Base-by-base conservation (phyloP, 2,888 invertebrate species). In the Acanthosepion esculentum region DNA sequence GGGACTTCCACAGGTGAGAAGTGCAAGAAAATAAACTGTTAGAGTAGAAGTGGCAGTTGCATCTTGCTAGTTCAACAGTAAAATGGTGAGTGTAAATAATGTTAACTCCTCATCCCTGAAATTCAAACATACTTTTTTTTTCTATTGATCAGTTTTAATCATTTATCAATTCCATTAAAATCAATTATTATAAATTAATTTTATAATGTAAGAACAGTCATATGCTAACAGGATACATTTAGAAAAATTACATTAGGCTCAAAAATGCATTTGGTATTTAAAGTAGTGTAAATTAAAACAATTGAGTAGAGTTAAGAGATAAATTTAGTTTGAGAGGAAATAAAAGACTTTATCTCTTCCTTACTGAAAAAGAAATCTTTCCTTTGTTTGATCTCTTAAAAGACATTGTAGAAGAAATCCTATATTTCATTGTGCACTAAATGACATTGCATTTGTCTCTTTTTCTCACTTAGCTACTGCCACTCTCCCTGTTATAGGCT, bases 111-210 rank as follows among this genome's bases (percentile, higher is more conserved):
- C 41, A 41, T 41, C 41, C 41, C 41, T 41, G 41, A 41, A 41
- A 41, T 78, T 29, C 1, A 7, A 29, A 18, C 7, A 78, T n/a
- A 7, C n/a, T 7, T 78, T 78, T 78, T 78, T 12, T 78, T 78
- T 12, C 18, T 29, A 7, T 78, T 78, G 29, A 29, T 78, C 78
- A 8, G 8, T 78, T 78, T 78, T 29, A 8, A 78, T 78, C 18
- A 29, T 78, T 64, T 5, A 64, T 64, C 29, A 78, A 18, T 78
- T 78, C 78, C 29, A 78, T 78, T 78, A 78, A 78, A 78, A 78
- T n/a, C 78, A 78, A 78, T 78, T 78, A 78, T n/a, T n/a, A 78
- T 12, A 78, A 78, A 78, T 78, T n/a, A 78, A 78, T 78, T n/a
- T 78, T 78, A 1, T n/a, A n/a, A 78, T n/a, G 8, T 29, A 78